A percentile compares a stretch with the other conserved stretches of the same genome.
These are phyloP conservation scores for Morus bassanus DNA, from an alignment of 2,797 vertebrate genomes.

Conservation along the genomic window DNA sequence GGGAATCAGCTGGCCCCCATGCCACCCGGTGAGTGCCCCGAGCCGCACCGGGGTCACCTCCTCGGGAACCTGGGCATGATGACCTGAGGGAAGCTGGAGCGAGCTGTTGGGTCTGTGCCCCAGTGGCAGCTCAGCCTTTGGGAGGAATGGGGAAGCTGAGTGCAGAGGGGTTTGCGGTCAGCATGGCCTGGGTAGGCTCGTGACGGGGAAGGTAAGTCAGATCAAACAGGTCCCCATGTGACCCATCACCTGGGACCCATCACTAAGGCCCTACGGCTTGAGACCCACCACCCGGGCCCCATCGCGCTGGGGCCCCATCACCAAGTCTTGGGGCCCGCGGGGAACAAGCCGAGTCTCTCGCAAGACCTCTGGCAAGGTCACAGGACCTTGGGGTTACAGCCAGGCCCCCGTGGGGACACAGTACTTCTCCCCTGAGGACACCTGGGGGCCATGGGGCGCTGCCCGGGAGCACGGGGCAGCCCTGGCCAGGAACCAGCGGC, in stretches of 20 bases:
- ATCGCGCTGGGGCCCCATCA: neutral
- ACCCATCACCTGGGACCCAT: neutral
- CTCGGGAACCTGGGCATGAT: rapidly evolving
- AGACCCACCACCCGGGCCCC: no score
- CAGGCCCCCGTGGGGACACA: neutral
- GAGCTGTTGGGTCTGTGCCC: neutral
- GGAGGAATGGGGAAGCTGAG: no score
- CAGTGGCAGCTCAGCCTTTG: neutral
- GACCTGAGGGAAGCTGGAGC: neutral
- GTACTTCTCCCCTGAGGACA: neutral
- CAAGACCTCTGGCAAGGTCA: no score
- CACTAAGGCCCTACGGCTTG: neutral
- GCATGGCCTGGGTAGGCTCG: rapidly evolving
- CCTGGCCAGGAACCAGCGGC: neutral
- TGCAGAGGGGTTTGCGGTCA: neutral
- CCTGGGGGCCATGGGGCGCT: rapidly evolving
- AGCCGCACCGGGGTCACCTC: neutral
- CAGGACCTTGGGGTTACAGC: neutral
- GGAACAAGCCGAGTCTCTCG: neutral
- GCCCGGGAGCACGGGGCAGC: neutral
- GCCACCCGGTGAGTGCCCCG: neutral
- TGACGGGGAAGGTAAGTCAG: neutral
- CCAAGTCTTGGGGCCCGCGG: neutral
- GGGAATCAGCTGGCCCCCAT: neutral
- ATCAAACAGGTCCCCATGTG: neutral